phyloP scores from a whole-genome alignment of 2,113 vertebrate species.

The Periophthalmus modestus region DNA sequence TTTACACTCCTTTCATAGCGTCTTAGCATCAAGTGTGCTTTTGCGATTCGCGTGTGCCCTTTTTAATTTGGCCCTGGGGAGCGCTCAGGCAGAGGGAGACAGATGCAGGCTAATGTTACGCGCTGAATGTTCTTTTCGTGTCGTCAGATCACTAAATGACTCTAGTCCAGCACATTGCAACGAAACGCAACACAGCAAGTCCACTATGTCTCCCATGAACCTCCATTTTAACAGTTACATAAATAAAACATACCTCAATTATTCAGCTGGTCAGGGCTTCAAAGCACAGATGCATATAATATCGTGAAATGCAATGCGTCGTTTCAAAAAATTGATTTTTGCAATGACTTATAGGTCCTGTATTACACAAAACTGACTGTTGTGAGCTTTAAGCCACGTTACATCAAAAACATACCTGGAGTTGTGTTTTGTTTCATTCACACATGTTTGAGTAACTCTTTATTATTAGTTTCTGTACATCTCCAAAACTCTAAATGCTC shows the following conservation, averaged over 20 bases:
- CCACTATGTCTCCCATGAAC: background rate
- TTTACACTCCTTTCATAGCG: background rate
- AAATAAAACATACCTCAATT: background rate
- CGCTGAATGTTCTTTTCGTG: background rate
- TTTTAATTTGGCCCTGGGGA: constrained; percentile 3
- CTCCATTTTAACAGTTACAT: background rate
- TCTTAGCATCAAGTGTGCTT: background rate
- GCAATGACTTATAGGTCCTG: too few species aligned
- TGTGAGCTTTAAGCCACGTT: too few species aligned
- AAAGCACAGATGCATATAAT: background rate
- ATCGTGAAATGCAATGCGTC: background rate
- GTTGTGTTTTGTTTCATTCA: too few species aligned
- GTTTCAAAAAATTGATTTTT: too few species aligned
- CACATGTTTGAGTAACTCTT: too few species aligned
- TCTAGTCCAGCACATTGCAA: background rate
- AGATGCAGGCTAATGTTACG: background rate
- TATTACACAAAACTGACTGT: too few species aligned
- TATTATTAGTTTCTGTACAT: too few species aligned
- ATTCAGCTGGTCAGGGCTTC: background rate
- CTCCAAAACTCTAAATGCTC: too few species aligned
- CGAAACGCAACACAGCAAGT: background rate
- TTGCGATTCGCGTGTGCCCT: background rate
- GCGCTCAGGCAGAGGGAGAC: background rate
- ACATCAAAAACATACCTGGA: too few species aligned
- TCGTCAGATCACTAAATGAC: background rate